Conservation (phyloP, 1,140 invertebrate species). For the Dreissena rostriformis region DNA sequence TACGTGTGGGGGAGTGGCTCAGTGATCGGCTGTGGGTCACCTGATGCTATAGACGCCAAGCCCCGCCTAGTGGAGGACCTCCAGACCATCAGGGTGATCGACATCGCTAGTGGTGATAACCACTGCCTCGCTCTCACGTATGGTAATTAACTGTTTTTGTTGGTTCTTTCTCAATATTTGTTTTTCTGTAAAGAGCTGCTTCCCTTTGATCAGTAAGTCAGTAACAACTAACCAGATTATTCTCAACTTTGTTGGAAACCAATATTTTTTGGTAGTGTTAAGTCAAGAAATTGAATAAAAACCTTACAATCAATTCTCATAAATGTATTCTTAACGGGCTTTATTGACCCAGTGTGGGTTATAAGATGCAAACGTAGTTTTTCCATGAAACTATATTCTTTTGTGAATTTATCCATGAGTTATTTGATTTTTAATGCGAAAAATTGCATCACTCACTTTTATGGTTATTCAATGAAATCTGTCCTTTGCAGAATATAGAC, state of each 20-base stretch:
- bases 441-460: no score
- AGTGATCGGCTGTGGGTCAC: conserved; percentile 84
- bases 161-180: not conserved
- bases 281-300: no score
- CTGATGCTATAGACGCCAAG: conserved; percentile 83
- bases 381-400: no score
- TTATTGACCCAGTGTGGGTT: no score
- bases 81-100: conserved; percentile 74
- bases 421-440: no score
- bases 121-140: conserved; percentile 80
- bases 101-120: conserved; percentile 79
- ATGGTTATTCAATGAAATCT: no score
- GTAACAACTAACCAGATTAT: not conserved
- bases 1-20: conserved; percentile 86
- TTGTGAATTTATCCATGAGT: no score
- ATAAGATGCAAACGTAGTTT: no score
- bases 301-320: no score
- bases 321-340: no score
- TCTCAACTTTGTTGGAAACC: not conserved
- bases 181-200: not conserved
- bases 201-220: not conserved
- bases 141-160: conserved; percentile 74
- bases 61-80: conserved; percentile 77
- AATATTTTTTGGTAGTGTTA: no score
- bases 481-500: no score